Conservation (phyloP, 2,113 vertebrate genomes). For the Sylvia atricapilla region DNA sequence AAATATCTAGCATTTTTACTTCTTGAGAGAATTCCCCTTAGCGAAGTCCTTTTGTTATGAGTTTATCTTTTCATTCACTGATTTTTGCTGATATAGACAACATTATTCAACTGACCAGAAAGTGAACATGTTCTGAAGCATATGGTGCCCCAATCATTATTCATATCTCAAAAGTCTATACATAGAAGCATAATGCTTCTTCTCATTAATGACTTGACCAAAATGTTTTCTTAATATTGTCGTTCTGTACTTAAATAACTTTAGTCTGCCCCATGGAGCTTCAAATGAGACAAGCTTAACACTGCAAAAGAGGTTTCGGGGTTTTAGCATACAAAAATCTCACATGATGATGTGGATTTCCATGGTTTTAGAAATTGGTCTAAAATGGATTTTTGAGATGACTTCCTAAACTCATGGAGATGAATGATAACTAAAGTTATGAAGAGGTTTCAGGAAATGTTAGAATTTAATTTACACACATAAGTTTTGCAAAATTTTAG, state of each 20-base stretch:
- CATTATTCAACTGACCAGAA: background rate
- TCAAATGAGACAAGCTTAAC: background rate
- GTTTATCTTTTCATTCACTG: background rate
- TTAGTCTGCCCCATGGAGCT: background rate
- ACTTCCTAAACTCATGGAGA: background rate
- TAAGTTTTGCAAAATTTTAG: background rate
- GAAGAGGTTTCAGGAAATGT: background rate
- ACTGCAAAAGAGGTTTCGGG: background rate
- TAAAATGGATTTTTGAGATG: background rate
- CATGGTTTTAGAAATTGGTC: background rate
- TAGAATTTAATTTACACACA: background rate
- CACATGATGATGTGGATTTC: background rate
- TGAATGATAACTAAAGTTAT: background rate
- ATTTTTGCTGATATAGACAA: background rate
- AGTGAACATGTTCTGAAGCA: background rate
- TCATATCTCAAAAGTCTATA: background rate
- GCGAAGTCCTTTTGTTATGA: background rate
- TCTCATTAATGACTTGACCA: background rate
- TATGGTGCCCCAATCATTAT: background rate
- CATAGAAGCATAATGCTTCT: background rate
- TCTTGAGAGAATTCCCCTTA: background rate
- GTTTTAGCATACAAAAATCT: background rate
- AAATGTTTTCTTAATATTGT: background rate
- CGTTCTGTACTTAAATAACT: background rate
- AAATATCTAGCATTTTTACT: background rate